Evolutionary conservation across 1,140 invertebrate species (phyloP).

Genomic region (Trypoxylus dichotomus): DNA sequence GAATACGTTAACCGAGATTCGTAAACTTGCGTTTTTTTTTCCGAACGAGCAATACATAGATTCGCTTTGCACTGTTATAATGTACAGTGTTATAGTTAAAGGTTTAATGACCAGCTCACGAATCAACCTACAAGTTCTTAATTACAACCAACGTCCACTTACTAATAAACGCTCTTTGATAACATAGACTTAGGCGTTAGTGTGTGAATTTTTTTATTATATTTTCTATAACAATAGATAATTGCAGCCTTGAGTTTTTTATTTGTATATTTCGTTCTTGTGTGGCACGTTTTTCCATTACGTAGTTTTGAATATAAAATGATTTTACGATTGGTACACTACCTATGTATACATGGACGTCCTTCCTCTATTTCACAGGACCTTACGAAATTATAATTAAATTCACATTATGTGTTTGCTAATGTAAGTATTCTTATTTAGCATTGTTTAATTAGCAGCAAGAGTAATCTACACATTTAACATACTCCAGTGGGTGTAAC

Average conservation of each 20-base stretch:
- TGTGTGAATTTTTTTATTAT: constrained; percentile 1
- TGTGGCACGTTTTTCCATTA: not conserved
- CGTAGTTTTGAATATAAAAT: not conserved
- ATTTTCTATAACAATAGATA: not conserved
- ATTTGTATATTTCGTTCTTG: not conserved
- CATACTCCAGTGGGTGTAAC: too few relatives aligned
- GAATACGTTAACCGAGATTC: constrained; percentile 15
- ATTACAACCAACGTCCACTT: not conserved
- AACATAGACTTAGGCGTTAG: not conserved
- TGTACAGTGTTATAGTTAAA: not conserved
- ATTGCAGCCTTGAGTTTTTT: not conserved
- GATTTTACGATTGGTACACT: not conserved
- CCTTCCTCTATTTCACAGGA: not conserved
- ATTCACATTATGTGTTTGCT: not conserved
- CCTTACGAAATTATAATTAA: not conserved
- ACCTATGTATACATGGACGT: not conserved
- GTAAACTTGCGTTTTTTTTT: not conserved
- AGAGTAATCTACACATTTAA: not conserved
- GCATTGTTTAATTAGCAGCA: not conserved
- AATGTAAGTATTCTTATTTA: not conserved
- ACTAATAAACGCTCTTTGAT: not conserved
- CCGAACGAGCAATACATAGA: not conserved
- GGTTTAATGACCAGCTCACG: not conserved
- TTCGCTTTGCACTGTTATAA: not conserved
- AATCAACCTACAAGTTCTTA: not conserved